A percentile compares a stretch with the other conserved stretches of the same genome.
Conservation (phyloP, 2,113 vertebrate genomes). For the Bathybates hornii region DNA sequence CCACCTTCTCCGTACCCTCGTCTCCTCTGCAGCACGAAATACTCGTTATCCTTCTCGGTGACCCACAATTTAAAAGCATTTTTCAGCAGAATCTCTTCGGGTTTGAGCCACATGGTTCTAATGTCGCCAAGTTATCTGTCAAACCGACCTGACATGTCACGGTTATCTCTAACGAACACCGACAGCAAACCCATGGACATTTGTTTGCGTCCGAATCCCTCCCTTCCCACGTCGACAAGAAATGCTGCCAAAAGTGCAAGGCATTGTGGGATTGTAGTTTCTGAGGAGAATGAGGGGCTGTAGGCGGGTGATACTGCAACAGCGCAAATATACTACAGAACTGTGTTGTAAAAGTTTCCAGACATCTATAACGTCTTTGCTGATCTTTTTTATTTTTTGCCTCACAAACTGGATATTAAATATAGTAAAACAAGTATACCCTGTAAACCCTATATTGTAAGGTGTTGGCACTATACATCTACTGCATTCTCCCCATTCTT, state of each 20-base stretch:
- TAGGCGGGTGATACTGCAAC: not conserved
- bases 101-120: slow-evolving; percentile 89
- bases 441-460: not conserved
- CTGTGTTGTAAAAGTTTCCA: not conserved
- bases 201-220: slow-evolving; percentile 66
- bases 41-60: slow-evolving; percentile 88
- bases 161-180: not conserved
- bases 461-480: not conserved
- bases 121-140: not conserved
- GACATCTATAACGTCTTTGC: not conserved
- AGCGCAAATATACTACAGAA: not conserved
- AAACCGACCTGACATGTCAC: slow-evolving; percentile 54
- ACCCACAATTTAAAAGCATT: slow-evolving; percentile 94
- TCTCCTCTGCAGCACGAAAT: slow-evolving; percentile 90
- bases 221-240: slow-evolving; percentile 81
- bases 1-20: slow-evolving; percentile 90
- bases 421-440: not conserved
- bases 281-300: not conserved
- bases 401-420: not conserved
- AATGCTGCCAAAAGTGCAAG: slow-evolving; percentile 60
- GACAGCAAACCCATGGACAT: slow-evolving; percentile 40
- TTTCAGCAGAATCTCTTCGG: slow-evolving; percentile 93
- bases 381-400: not conserved
- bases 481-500: not conserved
- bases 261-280: slow-evolving; percentile 73